These are phyloP conservation scores for Drosophila barbarae DNA, from an alignment of 2,888 invertebrate genomes.

Conservation along the genomic window DNA sequence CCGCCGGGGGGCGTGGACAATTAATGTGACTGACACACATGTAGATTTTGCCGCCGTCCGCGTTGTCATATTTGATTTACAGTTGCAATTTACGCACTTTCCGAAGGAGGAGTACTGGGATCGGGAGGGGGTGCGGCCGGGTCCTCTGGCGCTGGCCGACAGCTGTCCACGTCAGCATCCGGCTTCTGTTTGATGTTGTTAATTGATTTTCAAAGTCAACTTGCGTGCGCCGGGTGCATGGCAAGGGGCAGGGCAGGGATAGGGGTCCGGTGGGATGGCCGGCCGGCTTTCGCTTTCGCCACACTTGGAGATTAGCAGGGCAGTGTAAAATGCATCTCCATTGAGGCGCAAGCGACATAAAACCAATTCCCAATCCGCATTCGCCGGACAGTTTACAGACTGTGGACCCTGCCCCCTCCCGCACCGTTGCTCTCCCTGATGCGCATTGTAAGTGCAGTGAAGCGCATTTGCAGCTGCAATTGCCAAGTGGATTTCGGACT, in stretches of 20 bases:
- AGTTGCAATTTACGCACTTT: slow-evolving; percentile 75
- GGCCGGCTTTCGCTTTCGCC: slow-evolving; percentile 36
- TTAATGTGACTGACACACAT: slow-evolving; percentile 74
- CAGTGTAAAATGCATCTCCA: slow-evolving; percentile 70
- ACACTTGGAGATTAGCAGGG: slow-evolving; percentile 68
- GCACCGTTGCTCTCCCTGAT: slow-evolving; percentile 9
- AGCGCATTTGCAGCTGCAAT: slow-evolving; percentile 71
- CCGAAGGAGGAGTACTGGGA: slow-evolving; percentile 20
- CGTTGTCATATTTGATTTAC: slow-evolving; percentile 75
- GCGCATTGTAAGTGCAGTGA: slow-evolving; percentile 70
- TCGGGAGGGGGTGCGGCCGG: slow-evolving; percentile 6
- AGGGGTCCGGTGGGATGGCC: neutral
- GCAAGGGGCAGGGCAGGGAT: neutral
- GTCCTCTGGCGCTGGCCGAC: slow-evolving; percentile 42
- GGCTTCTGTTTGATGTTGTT: slow-evolving; percentile 79
- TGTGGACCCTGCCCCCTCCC: slow-evolving; percentile 7
- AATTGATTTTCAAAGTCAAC: slow-evolving; percentile 80
- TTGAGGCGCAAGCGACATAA: slow-evolving; percentile 73
- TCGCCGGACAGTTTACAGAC: slow-evolving; percentile 47
- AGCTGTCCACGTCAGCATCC: slow-evolving; percentile 67
- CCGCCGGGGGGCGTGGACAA: slow-evolving; percentile 53
- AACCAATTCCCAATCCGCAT: slow-evolving; percentile 62
- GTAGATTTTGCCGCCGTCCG: slow-evolving; percentile 67
- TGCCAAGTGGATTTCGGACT: slow-evolving; percentile 64
- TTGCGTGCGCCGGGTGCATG: slow-evolving; percentile 37